Percentiles rank a stretch among this genome's conserved stretches.
Conservation (phyloP, 2,113 vertebrate genomes). For the Prinia subflava region DNA sequence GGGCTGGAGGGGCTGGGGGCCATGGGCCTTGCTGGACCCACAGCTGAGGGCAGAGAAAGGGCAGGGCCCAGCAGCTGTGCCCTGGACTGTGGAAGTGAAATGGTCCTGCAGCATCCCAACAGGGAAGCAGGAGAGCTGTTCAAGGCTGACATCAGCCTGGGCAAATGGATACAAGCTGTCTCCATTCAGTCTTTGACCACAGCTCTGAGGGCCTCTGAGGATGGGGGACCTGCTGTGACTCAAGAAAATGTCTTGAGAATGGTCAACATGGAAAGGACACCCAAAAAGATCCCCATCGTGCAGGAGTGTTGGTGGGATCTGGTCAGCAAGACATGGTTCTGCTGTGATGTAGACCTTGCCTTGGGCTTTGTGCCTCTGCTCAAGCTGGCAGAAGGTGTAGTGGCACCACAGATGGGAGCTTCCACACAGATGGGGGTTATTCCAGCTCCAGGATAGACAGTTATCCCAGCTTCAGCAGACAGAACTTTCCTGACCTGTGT, state of each 20-base stretch:
- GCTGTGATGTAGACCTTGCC: background rate
- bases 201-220: background rate
- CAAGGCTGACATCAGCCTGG: background rate
- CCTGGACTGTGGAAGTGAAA: background rate
- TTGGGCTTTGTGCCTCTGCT: background rate
- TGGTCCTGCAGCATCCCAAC: background rate
- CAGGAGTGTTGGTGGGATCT: background rate
- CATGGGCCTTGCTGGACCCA: fast-evolving
- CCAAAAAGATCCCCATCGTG: background rate
- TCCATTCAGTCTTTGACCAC: background rate
- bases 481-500: fast-evolving
- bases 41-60: background rate
- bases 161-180: background rate
- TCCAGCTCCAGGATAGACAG: background rate
- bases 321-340: background rate
- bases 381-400: background rate
- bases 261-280: background rate
- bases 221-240: background rate
- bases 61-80: background rate
- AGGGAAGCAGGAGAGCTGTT: background rate
- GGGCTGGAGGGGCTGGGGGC: background rate
- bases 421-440: background rate
- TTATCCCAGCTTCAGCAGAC: background rate
- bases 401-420: background rate
- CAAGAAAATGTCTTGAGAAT: background rate